phyloP scores from a whole-genome alignment of 2,113 vertebrate species.

The Mobula hypostoma region DNA sequence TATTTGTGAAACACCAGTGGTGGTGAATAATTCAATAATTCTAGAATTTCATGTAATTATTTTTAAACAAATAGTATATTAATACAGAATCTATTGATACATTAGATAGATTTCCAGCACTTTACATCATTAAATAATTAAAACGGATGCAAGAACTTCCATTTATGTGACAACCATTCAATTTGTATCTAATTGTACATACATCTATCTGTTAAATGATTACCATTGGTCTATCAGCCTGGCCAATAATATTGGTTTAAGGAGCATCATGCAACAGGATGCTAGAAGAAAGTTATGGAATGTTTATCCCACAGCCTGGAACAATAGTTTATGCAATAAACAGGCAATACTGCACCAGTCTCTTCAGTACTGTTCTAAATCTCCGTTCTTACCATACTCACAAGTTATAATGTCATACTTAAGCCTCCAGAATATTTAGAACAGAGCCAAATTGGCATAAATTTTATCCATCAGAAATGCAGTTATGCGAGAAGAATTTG shows the following conservation, averaged over 20 bases:
- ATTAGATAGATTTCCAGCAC: neutral
- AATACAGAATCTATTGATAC: neutral
- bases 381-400: neutral
- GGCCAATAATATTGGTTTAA: neutral
- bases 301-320: neutral
- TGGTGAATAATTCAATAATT: neutral
- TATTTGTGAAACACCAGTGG: neutral
- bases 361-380: neutral
- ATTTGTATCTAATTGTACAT: neutral
- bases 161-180: neutral
- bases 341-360: neutral
- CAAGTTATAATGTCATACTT: neutral
- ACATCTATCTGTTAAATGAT: neutral
- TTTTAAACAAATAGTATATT: neutral
- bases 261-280: neutral
- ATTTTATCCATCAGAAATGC: neutral
- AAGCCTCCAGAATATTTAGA: neutral
- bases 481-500: neutral
- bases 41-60: neutral
- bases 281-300: neutral
- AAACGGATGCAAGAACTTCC: neutral
- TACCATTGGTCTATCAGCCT: neutral
- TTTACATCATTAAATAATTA: neutral
- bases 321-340: neutral
- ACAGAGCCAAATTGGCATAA: neutral